Conservation (phyloP, 2,113 vertebrate genomes). For the Prochilodus magdalenae region DNA sequence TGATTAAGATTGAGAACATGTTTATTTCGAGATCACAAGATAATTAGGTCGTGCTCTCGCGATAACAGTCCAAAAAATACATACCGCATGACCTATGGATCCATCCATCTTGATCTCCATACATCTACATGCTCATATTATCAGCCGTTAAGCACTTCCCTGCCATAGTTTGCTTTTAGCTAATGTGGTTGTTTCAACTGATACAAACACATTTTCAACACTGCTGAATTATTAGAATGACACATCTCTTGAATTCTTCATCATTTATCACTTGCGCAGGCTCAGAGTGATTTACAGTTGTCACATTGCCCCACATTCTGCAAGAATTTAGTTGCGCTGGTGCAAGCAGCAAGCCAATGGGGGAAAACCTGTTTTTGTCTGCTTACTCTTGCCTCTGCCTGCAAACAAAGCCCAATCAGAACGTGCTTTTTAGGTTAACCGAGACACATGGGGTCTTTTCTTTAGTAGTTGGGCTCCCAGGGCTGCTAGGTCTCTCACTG, state of each 20-base stretch:
- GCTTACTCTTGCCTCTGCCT: not conserved
- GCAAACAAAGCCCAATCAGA: not conserved
- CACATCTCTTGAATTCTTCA: not conserved
- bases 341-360: not conserved
- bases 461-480: not conserved
- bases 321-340: not conserved
- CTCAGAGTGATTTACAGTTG: not conserved
- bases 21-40: too few species aligned
- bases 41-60: too few species aligned
- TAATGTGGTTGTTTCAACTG: not conserved
- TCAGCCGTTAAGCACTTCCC: too few species aligned
- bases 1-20: too few species aligned
- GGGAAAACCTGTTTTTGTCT: not conserved
- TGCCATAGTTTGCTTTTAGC: not conserved
- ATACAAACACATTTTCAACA: not conserved
- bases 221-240: not conserved
- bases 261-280: not conserved
- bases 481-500: not conserved
- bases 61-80: too few species aligned
- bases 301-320: not conserved
- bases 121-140: too few species aligned
- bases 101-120: too few species aligned
- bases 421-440: not conserved
- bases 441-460: not conserved
- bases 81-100: too few species aligned